Evolutionary conservation across 2,113 vertebrate species (phyloP).

Genomic region (Nibea coibor): DNA sequence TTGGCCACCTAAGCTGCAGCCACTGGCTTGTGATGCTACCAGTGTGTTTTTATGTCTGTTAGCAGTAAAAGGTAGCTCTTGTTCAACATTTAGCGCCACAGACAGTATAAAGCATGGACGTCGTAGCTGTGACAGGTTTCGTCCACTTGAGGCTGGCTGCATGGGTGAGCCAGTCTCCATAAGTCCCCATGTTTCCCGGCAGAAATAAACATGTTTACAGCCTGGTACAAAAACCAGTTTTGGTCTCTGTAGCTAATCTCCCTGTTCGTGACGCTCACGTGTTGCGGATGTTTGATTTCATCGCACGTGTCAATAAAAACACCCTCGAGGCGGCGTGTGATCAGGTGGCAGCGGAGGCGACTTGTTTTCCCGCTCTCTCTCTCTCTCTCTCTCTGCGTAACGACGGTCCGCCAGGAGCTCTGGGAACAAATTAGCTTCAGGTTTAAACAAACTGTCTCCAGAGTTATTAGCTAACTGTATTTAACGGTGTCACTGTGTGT

Average conservation of each 20-base stretch:
- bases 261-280: not conserved
- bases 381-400: constrained; percentile 23
- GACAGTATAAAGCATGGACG: no score
- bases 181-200: no score
- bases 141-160: no score
- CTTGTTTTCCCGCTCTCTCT: constrained; percentile 10
- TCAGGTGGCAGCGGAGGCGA: not conserved
- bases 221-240: no score
- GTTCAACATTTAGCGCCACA: not conserved
- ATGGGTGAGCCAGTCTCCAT: no score
- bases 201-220: no score
- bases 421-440: constrained; percentile 14
- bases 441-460: constrained; percentile 28
- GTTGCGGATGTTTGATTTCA: not conserved
- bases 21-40: constrained; percentile 17
- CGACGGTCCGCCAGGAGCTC: not conserved
- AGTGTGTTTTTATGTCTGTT: constrained; percentile 15
- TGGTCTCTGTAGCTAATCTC: no score
- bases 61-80: constrained; percentile 4
- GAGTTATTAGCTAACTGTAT: constrained; percentile 60
- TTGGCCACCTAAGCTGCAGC: constrained; percentile 46
- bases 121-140: no score
- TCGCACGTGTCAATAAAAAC: no score
- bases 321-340: not conserved
- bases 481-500: constrained; percentile 56